Base-by-base conservation (phyloP, 2,113 vertebrate genomes). In the Marcusenius ussheri region DNA sequence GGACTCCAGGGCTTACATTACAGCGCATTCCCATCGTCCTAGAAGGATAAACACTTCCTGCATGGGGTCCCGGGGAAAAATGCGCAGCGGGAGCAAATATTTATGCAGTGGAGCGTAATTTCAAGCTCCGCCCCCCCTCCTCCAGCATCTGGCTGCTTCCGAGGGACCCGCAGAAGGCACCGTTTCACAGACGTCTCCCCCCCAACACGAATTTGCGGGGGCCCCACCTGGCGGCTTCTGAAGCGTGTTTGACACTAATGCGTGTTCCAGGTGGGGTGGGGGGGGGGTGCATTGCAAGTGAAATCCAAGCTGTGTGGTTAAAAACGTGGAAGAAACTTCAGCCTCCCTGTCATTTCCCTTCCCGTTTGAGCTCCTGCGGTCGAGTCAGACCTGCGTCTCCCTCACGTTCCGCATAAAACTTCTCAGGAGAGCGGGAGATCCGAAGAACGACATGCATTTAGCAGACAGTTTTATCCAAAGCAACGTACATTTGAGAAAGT, bases 81-180 rank as follows among this genome's bases (percentile, higher is more conserved):
- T 90, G 89, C 88, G 86, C 93, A 92, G 80, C 42, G 90, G 90
- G 83, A 35, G 86, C 91, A 92, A 92, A 93, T 93, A 92, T 93
- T 93, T 92, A 92, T 88, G 90, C 89, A 90, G 92, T 46, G 87
- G 66, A n/a, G 49, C 27, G 45, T 86, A 15, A 88, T 89, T 86
- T 90, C 46, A 45, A 87, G 77, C 86, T 90, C 89, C 80, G 88
- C 91, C 91, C 84, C 90, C 83, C 21, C n/a, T 51, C 46, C 47
- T 8, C 45, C 19, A 27, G 47, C n/a, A 50, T 85, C 83, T 86
- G 83, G 83, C 46, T 27, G 35, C 31, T 77, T 77, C 31, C 17
- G 74, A 77, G 74, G 74, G 13, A 39, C 35, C 15, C 17, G 6
- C 15, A 9, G 35, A 77, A 39, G 70, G 35, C 5, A 31, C 13